Evolutionary conservation across 37 sponge, comb jelly and placozoan genomes (phyloP), one percentile per base, ranked within the genome.

Genomic region (Oopsacas minuta): DNA sequence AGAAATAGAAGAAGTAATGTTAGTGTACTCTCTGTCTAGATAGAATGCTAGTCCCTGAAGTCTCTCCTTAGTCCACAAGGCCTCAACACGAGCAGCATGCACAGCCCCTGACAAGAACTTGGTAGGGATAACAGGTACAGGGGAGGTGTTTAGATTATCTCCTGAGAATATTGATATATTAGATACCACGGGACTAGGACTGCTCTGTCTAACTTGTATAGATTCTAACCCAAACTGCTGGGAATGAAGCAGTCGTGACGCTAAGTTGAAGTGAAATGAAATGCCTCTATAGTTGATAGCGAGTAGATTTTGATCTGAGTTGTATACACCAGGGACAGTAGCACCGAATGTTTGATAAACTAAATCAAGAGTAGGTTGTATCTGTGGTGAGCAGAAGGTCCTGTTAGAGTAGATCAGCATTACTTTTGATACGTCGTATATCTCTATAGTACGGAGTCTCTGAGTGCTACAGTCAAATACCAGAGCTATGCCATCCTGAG

Each of bases 291-390:
- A 61, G 75, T 61, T 61, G 5, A 61, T 61, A 10, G 30, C 22
- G 75, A 61, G 75, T 34, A 61, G 22, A 3, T 61, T 25, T 61
- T 61, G 75, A 34, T 61, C 75, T 12, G 75, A 61, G 75, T 61
- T 61, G 75, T 61, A 61, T 34, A 25, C 91, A 83, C 93, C 93
- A 15, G 93, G 94, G 37, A 87, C 84, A 23, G 96, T 96, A 0
- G 92, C 90, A 1, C 96, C 96, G 87, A 96, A 96, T 10, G 91
- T 90, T 52, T 91, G 82, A 36, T 90, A 82, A 25, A 96, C 90
- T 81, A 90, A 89, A 5, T 88, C 87, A n/a, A 91, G 86, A 5
- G 96, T 96, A 0, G 96, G 93, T 30, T 82, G 36, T 12, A 90
- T 84, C 28, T 89, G 88, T 15, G 89, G 91, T 38, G 93, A 88